Base-by-base conservation (phyloP, 53 echinoderm and acorn worm species). In the Echinarachnius parma region DNA sequence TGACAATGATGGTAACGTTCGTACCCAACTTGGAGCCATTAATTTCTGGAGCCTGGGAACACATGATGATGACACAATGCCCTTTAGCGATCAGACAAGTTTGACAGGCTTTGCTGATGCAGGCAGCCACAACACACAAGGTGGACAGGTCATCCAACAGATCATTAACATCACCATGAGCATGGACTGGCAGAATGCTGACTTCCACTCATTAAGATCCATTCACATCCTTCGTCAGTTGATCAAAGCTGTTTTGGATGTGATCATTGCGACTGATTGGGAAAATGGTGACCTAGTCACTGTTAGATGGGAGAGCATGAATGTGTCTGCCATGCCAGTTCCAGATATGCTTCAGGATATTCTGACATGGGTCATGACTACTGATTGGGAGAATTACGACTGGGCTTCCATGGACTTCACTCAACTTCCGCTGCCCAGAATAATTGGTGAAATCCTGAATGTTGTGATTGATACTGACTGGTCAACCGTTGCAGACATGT, bases 371-470 rank as follows among this genome's bases (percentile, higher is more conserved):
- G 47, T 66, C 3, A 22, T 66, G 28, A 46, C 66, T 46, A 66
- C 66, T 7, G 66, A 66, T 29, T 66, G 64, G 66, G 28, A 27
- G n/a, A 66, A 66, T 33, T 66, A 66, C 47, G 66, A 66, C 29
- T 66, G 66, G 66, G 24, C 31, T 0, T 46, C 66, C 9, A 26
- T 66, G 27, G 48, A 62, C 23, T 42, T 62, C 62, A 62, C 14
- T 23, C 39, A 62, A 36, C 62, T 62, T 39, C 2, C 62, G 25
- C 11, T 62, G 21, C 39, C 42, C 11, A 13, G 23, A 2, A 36
- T 39, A 22, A 62, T 62, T 4, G 23, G 26, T 2, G 62, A 62
- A 62, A 62, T 62, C 42, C 21, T 62, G 35, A 25, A 62, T 62
- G 62, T 62, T 21, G 37, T 62, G 25, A 62, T 11, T 20, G 62